A percentile compares a stretch with the other conserved stretches of the same genome.
phyloP scores from a whole-genome alignment of 2,888 invertebrate species.

The Poecilus cupreus region DNA sequence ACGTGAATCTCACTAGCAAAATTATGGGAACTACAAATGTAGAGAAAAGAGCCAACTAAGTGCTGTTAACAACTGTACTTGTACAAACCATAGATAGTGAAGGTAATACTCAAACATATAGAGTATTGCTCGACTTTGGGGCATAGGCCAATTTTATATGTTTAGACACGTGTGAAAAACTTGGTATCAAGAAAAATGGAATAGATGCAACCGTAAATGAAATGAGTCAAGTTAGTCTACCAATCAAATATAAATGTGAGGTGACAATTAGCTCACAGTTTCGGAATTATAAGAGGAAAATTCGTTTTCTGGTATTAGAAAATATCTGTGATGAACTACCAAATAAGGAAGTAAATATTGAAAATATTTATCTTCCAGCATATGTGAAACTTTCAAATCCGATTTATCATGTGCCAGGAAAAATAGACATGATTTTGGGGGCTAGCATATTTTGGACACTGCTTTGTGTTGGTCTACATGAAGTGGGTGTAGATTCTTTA shows the following conservation, averaged over 20 bases:
- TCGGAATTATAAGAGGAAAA: neutral
- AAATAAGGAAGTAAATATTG: neutral
- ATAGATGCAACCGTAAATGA: neutral
- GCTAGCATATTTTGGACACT: constrained; percentile 17
- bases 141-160: constrained; percentile 12
- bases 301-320: neutral
- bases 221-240: neutral
- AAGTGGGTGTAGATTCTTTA: neutral
- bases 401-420: neutral
- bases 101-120: neutral
- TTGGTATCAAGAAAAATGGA: neutral
- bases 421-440: constrained; percentile 12
- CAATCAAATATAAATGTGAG: neutral
- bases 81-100: neutral
- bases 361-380: neutral
- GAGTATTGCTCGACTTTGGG: neutral
- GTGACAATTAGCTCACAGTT: neutral
- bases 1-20: neutral
- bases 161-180: neutral
- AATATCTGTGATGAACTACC: neutral
- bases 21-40: neutral
- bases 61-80: neutral
- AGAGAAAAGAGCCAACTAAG: neutral
- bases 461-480: constrained; percentile 17
- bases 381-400: neutral